These are phyloP conservation scores for Schizotus pectinicornis DNA, from an alignment of 2,888 invertebrate genomes.

Conservation along the genomic window DNA sequence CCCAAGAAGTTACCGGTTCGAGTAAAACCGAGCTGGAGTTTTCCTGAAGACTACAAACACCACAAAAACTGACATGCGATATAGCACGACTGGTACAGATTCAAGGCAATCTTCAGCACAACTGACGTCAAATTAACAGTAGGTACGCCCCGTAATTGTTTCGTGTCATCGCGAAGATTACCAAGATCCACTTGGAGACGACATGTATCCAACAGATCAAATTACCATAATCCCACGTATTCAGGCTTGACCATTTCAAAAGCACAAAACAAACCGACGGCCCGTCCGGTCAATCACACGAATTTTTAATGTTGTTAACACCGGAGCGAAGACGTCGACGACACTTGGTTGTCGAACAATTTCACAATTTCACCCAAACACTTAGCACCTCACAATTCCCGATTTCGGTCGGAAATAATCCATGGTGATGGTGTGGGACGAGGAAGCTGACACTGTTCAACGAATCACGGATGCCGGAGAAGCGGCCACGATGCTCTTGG, in stretches of 20 bases:
- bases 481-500: conserved; percentile 24
- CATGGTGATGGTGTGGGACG: neutral
- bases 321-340: neutral
- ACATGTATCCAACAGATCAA: conserved; percentile 29
- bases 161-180: conserved; percentile 22
- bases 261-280: conserved; percentile 8
- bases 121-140: conserved; percentile 10
- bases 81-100: conserved; percentile 29
- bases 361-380: neutral
- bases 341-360: neutral
- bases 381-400: neutral
- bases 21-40: too few relatives aligned
- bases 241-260: conserved; percentile 6
- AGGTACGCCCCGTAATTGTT: conserved; percentile 1
- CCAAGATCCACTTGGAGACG: conserved; percentile 33
- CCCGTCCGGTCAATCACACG: conserved; percentile 6
- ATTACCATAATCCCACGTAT: conserved; percentile 41
- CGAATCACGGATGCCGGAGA: neutral
- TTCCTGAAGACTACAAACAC: too few relatives aligned
- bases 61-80: neutral
- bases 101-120: conserved; percentile 24
- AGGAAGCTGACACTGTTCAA: neutral
- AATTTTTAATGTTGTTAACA: neutral
- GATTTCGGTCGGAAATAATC: neutral
- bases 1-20: too few relatives aligned